A percentile compares a stretch with the other conserved stretches of the same genome.
phyloP scores from a whole-genome alignment of 2,797 vertebrate species.

The Notolabrus celidotus region DNA sequence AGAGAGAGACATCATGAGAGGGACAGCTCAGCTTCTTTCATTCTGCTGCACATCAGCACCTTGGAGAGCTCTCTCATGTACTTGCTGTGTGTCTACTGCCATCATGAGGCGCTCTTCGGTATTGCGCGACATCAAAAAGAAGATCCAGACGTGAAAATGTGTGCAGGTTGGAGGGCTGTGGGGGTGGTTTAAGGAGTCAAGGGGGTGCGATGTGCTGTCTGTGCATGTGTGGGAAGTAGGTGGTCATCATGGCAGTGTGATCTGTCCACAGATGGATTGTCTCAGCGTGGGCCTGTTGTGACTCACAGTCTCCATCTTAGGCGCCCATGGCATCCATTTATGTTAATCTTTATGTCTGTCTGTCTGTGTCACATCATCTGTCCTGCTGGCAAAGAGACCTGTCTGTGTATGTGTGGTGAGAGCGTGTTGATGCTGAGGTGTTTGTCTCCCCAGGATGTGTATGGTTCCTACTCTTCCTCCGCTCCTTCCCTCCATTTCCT shows the following conservation, averaged over 20 bases:
- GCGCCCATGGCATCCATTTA: constrained; percentile 65
- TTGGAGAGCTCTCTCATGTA: constrained; percentile 62
- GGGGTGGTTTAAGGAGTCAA: constrained; percentile 20
- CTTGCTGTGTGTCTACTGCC: constrained; percentile 70
- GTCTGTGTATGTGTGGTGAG: constrained; percentile 61
- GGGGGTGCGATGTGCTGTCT: constrained; percentile 31
- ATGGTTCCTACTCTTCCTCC: constrained; percentile 55
- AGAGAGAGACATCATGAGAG: constrained; percentile 68
- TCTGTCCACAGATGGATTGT: constrained; percentile 70
- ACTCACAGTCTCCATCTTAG: constrained; percentile 73
- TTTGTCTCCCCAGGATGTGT: constrained; percentile 64
- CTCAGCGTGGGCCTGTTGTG: constrained; percentile 67
- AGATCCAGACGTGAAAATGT: constrained; percentile 7
- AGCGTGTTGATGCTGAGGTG: constrained; percentile 52
- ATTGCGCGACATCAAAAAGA: constrained; percentile 27
- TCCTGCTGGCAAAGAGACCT: constrained; percentile 51
- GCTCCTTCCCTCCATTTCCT: constrained; percentile 58
- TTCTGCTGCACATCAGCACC: constrained; percentile 77
- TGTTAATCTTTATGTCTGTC: constrained; percentile 67
- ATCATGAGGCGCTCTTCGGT: constrained; percentile 62
- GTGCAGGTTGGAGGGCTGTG: constrained; percentile 28
- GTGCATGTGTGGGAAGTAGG: constrained; percentile 57
- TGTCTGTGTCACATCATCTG: constrained; percentile 60
- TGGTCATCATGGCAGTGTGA: constrained; percentile 57
- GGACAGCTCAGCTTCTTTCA: constrained; percentile 68